Base-by-base conservation (phyloP, 2,888 invertebrate genomes). In the Latrodectus hesperus region DNA sequence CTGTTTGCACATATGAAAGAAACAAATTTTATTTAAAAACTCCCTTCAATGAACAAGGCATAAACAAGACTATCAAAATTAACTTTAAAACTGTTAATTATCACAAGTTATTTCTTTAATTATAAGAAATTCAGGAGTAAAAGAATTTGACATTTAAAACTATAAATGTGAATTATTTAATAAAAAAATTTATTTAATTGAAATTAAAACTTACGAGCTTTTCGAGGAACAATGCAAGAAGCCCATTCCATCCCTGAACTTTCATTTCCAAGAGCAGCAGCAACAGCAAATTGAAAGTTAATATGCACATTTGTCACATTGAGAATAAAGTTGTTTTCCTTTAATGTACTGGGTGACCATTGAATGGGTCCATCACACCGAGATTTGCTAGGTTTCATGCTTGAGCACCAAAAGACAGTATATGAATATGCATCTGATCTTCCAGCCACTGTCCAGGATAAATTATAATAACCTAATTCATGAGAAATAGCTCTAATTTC, bases 181-280 rank as follows among this genome's bases (percentile, higher is more conserved):
- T 38, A 38, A 38, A 38, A 38, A 60, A 60, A 16, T 11, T 6
- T 11, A 60, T 60, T 16, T 60, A n/a, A 6, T 64, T 0, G 17
- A 76, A n/a, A 22, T 5, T 14, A 52, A 9, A 22, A 52, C 83
- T 84, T 71, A 88, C 89, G 73, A 38, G 78, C 88, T 85, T 88
- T 86, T 14, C 68, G 67, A 16, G 89, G 84, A 16, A 89, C 88
- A 67, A 89, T 88, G 65, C 89, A 89, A 38, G 88, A 81, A 6
- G 89, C 88, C 89, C 89, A 89, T 22, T 84, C 75, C 88, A 89
- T 89, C n/a, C 89, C 88, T 26, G 89, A 88, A 26, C 88, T 78
- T 22, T 60, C 12, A n/a, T n/a, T 70, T 12, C 26, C 52, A 60
- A 78, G 14, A 14, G 73, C 64, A 11, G 88, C 84, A 51, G 75